phyloP scores from a whole-genome alignment of 2,113 vertebrate genomes.

The Bubo blakistoni region DNA sequence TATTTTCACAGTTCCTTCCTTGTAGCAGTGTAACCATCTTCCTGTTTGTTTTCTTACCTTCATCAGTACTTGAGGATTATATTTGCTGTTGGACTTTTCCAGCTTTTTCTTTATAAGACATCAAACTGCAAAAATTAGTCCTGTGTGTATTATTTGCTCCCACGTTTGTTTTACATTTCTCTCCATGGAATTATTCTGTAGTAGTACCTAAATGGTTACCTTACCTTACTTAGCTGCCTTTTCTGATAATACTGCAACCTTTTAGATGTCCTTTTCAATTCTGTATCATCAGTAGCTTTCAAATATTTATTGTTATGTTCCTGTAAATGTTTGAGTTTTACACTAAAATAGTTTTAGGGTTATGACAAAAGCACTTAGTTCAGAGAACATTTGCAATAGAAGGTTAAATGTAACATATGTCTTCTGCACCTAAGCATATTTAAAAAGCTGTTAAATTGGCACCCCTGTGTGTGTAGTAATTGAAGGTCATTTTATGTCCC shows the following conservation, averaged over 20 bases:
- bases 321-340: constrained; percentile 44
- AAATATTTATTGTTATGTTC: constrained; percentile 52
- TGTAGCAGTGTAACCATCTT: neutral
- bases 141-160: neutral
- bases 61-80: neutral
- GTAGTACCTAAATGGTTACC: neutral
- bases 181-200: neutral
- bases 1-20: neutral
- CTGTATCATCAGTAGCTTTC: neutral
- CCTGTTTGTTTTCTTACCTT: neutral
- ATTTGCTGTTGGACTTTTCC: neutral
- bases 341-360: constrained; percentile 14
- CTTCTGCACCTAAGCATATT: constrained; percentile 2
- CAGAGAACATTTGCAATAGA: constrained; percentile 2
- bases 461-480: constrained; percentile 17
- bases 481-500: constrained; percentile 24
- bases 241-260: neutral
- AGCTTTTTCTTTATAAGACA: neutral
- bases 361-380: constrained; percentile 11
- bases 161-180: neutral
- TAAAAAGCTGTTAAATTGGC: constrained; percentile 51
- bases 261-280: constrained; percentile 26
- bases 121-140: neutral
- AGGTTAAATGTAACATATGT: constrained; percentile 32
- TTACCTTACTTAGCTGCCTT: neutral